Percentiles rank a stretch among this genome's conserved stretches.
Evolutionary conservation across 2,888 invertebrate genomes (phyloP).

Genomic region (Polyommatus iphigenia): DNA sequence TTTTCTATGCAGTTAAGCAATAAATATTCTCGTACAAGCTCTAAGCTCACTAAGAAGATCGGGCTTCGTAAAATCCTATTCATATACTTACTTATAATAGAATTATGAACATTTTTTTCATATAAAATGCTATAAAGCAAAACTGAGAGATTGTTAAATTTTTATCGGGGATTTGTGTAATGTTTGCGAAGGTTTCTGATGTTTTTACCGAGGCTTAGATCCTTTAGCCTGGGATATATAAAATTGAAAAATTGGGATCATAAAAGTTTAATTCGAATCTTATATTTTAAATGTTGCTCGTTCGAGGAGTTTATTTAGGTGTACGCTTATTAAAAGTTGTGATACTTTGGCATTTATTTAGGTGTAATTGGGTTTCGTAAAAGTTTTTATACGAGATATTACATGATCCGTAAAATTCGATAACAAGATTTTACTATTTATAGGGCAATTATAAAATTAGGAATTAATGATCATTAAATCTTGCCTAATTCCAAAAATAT

Average conservation of each 20-base stretch:
- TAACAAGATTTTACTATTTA: background rate
- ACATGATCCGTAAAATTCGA: background rate
- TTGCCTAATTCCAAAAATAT: too few relatives aligned
- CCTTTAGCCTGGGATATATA: constrained; percentile 43
- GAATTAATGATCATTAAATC: too few relatives aligned
- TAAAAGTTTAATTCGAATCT: constrained; percentile 36
- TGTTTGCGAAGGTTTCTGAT: constrained; percentile 39
- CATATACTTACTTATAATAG: background rate
- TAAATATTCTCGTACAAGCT: background rate
- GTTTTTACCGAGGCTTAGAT: constrained; percentile 42
- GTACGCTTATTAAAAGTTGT: constrained; percentile 7
- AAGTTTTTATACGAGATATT: background rate
- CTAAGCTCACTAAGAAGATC: background rate
- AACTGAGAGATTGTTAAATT: constrained; percentile 37
- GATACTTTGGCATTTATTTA: background rate
- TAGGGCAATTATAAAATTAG: background rate
- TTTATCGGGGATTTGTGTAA: constrained; percentile 43
- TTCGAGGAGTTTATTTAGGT: background rate
- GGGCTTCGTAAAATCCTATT: background rate
- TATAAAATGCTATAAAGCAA: constrained; percentile 22
- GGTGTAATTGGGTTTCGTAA: background rate
- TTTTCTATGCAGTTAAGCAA: background rate
- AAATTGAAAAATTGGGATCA: constrained; percentile 45
- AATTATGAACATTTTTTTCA: background rate
- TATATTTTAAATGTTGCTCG: background rate